Conservation (phyloP, 2,888 invertebrate species). For the Altica lythri region DNA sequence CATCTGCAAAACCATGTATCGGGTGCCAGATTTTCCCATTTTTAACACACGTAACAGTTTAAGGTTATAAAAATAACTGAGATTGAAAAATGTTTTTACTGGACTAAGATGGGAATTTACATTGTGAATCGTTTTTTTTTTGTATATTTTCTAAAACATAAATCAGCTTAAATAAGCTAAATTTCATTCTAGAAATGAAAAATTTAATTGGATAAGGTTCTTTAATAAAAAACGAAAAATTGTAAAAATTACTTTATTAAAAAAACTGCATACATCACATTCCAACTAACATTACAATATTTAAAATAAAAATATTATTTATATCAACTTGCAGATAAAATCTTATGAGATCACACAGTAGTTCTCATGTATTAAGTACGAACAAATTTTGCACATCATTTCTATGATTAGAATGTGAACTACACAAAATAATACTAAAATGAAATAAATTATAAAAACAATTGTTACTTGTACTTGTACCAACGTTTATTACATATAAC, state of each 20-base stretch:
- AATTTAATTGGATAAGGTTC: no score
- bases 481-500: slow-evolving; percentile 29
- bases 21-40: no score
- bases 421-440: slow-evolving; percentile 23
- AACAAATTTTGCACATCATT: slow-evolving; percentile 14
- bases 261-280: slow-evolving; percentile 23
- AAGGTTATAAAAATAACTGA: no score
- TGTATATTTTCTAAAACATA: no score
- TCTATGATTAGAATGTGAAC: slow-evolving; percentile 11
- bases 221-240: no score
- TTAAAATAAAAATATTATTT: slow-evolving; percentile 17
- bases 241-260: slow-evolving; percentile 21
- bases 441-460: slow-evolving; percentile 33
- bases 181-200: no score
- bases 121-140: no score
- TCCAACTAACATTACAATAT: slow-evolving; percentile 18
- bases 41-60: no score
- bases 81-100: no score
- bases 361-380: slow-evolving; percentile 16
- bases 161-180: no score
- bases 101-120: no score
- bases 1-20: no score
- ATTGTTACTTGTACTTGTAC: slow-evolving; percentile 33
- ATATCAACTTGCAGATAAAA: slow-evolving; percentile 11
- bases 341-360: slow-evolving; percentile 26